These are phyloP conservation scores for Cyaniris semiargus DNA, from an alignment of 2,888 invertebrate genomes.

Conservation along the genomic window DNA sequence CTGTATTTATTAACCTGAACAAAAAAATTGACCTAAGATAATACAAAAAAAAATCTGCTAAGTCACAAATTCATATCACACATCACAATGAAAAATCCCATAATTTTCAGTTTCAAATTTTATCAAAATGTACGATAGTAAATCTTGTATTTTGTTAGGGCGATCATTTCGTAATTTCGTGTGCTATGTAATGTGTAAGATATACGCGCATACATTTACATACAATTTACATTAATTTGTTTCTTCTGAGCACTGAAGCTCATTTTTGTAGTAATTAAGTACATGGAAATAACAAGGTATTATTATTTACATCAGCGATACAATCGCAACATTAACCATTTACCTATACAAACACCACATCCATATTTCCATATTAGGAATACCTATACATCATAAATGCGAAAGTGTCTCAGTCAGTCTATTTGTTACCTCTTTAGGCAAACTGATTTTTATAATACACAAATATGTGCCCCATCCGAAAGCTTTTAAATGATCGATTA, in stretches of 20 bases:
- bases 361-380: no score
- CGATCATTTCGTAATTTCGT: not conserved
- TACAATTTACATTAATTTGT: not conserved
- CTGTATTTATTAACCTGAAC: no score
- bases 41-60: not conserved
- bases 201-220: conserved; percentile 16
- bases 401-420: no score
- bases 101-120: not conserved
- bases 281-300: not conserved
- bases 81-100: not conserved
- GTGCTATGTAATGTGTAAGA: not conserved
- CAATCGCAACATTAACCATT: no score
- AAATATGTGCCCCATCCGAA: no score
- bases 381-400: no score
- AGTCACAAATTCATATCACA: not conserved
- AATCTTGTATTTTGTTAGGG: not conserved
- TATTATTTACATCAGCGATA: not conserved
- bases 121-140: not conserved
- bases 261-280: conserved; percentile 10
- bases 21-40: no score
- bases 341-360: no score
- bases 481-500: no score
- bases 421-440: no score
- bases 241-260: conserved; percentile 5
- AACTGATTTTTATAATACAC: no score